Base-by-base conservation (phyloP, 30 jellyfish, hydroid and myxozoan genomes). In the Hydra vulgaris region DNA sequence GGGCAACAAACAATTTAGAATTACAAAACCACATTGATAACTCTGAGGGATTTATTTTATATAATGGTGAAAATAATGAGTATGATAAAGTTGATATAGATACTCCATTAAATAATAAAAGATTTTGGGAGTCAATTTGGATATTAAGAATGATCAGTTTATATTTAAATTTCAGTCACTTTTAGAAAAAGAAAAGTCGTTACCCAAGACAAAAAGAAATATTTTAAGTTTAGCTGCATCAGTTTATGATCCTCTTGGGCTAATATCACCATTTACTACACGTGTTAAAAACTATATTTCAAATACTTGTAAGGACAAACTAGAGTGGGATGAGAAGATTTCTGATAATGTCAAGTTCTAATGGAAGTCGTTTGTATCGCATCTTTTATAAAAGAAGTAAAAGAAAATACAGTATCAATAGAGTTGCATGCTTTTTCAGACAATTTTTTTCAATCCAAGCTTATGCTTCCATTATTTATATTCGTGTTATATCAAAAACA, bases 231-330 rank as follows among this genome's bases (percentile, higher is more conserved):
- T 75, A 15, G 21, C 83, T 15, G 83, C 83, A 15, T 19, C 74
- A 21, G 7, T 75, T 26, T 75, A 19, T 25, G 77, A 75, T 75
- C 74, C 83, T 15, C 25, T 75, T 15, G 83, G 83, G 53, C 56
- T 75, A 3, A 75, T 75, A 17, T 21, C 83, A 25, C 3, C 83
- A 16, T 21, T 75, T 17, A 75, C 83, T 75, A n/a, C 76, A 1
- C 22, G 83, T 0, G 74, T 75, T 0, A n/a, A 75, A 75, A 75
- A 70, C 25, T 54, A 21, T 75, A 7, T 75, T 75, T 25, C 83
- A 75, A 21, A 16, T 20, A 17, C 25, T 24, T 75, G 83, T 25
- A 21, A 25, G 66, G 83, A 75, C 8, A 75, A 22, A 75, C 18
- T n/a, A 7, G 0, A 75, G 0, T 75, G 76, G 77, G 76, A 20